These are phyloP conservation scores for Urophycis tenuis DNA, from an alignment of 2,797 vertebrate genomes.

Conservation along the genomic window DNA sequence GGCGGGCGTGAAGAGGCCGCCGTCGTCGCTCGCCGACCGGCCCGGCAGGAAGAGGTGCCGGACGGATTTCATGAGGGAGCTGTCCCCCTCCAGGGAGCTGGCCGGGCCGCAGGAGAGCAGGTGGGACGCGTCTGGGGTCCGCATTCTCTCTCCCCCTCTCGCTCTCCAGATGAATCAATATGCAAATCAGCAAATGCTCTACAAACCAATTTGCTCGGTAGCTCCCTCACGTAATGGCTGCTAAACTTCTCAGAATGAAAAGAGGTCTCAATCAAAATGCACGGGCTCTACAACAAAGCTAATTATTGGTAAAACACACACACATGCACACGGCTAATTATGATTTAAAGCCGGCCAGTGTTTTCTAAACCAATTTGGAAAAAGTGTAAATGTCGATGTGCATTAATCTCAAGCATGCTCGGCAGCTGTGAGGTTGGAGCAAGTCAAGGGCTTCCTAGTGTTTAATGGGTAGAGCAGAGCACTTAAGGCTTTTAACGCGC, in stretches of 20 bases:
- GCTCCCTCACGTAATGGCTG: neutral
- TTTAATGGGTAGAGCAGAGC: neutral
- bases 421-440: neutral
- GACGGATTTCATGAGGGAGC: conserved; percentile 55
- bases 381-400: neutral
- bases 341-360: neutral
- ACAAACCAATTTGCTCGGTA: neutral
- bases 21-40: conserved; percentile 59
- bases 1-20: conserved; percentile 74
- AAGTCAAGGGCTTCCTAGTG: neutral
- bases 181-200: neutral
- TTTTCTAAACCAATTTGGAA: neutral
- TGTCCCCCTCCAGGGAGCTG: conserved; percentile 27
- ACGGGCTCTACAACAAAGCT: neutral
- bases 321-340: neutral
- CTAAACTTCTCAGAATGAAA: neutral
- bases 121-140: conserved; percentile 17
- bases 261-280: neutral
- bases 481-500: neutral
- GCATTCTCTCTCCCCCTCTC: neutral
- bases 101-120: conserved; percentile 53
- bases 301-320: neutral
- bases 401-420: conserved; percentile 3
- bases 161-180: neutral
- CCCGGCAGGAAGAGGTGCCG: conserved; percentile 69